These are phyloP conservation scores for Pachyramphus minor DNA, from an alignment of 2,113 vertebrate genomes.

Conservation along the genomic window DNA sequence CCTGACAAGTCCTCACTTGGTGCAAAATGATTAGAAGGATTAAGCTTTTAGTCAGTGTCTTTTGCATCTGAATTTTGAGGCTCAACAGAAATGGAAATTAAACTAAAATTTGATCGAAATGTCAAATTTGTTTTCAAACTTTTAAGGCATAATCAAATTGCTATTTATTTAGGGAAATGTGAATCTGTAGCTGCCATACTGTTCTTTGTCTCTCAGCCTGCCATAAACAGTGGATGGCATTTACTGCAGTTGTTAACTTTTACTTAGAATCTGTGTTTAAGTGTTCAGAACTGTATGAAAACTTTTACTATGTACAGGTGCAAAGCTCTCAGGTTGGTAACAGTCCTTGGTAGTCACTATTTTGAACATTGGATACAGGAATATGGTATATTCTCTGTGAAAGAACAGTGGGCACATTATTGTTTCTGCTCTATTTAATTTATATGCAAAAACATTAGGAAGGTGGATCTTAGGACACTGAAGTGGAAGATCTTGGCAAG, in stretches of 20 bases:
- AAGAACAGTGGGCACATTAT: neutral
- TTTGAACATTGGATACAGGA: neutral
- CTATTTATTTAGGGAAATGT: neutral
- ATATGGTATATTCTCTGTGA: neutral
- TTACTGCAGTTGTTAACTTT: neutral
- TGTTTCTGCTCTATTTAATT: neutral
- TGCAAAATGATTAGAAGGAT: neutral
- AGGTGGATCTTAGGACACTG: neutral
- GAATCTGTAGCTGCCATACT: neutral
- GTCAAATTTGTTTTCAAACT: neutral
- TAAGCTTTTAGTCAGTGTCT: neutral
- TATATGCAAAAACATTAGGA: neutral
- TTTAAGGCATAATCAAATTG: neutral
- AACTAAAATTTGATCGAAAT: neutral
- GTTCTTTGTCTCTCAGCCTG: neutral
- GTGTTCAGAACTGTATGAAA: neutral
- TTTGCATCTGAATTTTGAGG: neutral
- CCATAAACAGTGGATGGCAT: neutral
- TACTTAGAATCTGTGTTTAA: neutral
- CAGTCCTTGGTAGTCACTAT: neutral
- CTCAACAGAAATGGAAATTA: neutral
- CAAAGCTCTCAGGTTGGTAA: neutral
- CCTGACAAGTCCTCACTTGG: neutral
- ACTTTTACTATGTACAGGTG: neutral
- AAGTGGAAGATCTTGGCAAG: neutral